Conservation (phyloP, 64 coral and sea anemone genomes). For the Actinia equina region DNA sequence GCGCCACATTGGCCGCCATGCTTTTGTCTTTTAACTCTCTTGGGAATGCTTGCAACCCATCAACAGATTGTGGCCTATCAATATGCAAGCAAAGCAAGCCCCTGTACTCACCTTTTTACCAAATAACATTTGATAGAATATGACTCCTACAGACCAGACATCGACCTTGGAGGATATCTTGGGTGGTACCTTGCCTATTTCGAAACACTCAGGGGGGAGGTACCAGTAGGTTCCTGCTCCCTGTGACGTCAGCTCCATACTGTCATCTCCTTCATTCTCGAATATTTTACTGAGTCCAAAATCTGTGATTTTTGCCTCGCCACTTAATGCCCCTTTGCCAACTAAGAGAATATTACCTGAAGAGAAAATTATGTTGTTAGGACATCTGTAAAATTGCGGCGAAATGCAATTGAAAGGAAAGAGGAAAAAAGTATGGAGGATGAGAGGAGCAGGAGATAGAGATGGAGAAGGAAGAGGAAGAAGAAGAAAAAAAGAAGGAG, state of each 20-base stretch:
- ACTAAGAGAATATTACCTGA: constrained; percentile 91
- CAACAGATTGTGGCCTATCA: no score
- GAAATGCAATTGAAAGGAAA: neutral
- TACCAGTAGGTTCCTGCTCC: constrained; percentile 99
- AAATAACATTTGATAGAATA: constrained; percentile 99
- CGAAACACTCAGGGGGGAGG: constrained; percentile 99
- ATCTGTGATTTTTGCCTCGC: constrained; percentile 97
- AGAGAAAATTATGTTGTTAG: neutral
- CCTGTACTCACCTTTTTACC: constrained; percentile 86
- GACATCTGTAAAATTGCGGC: no score
- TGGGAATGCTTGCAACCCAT: no score
- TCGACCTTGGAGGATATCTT: constrained; percentile 99
- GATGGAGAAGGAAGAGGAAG: no score
- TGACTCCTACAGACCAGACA: constrained; percentile 97
- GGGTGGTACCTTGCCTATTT: constrained; percentile 91
- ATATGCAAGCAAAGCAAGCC: neutral
- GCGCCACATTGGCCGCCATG: no score
- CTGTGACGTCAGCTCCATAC: constrained; percentile 97
- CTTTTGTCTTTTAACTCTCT: no score
- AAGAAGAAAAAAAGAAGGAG: no score
- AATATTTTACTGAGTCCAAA: constrained; percentile 98
- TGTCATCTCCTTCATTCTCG: constrained; percentile 83
- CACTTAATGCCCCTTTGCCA: constrained; percentile 87
- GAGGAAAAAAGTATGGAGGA: no score
- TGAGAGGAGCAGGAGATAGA: no score